These are phyloP conservation scores for Scaptomyza polygonia DNA, from an alignment of 2,888 invertebrate species.

Conservation along the genomic window DNA sequence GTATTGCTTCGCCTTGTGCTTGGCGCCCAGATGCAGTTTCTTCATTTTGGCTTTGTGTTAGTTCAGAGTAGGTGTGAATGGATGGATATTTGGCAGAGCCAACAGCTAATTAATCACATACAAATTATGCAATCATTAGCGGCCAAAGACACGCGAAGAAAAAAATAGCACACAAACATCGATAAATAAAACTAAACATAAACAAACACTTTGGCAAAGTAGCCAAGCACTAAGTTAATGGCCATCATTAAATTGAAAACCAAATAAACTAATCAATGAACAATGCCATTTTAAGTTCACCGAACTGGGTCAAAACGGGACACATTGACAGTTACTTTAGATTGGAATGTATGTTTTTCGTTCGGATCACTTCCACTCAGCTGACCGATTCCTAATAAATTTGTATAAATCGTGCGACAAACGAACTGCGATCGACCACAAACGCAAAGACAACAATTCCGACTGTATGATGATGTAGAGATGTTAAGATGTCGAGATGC, in stretches of 20 bases:
- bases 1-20: conserved; percentile 68
- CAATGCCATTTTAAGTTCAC: conserved; percentile 1
- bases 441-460: conserved; percentile 74
- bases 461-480: conserved; percentile 57
- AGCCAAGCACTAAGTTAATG: conserved; percentile 41
- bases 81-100: conserved; percentile 12
- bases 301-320: conserved; percentile 40
- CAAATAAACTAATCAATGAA: conserved; percentile 21
- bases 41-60: conserved; percentile 65
- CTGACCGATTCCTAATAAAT: not conserved
- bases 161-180: conserved; percentile 1
- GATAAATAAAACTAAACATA: conserved; percentile 48
- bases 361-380: conserved; percentile 7
- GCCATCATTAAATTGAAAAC: conserved; percentile 47
- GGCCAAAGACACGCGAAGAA: conserved; percentile 1
- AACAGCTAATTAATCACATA: conserved; percentile 40
- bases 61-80: conserved; percentile 6
- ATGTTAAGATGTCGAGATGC: conserved; percentile 34
- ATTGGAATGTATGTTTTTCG: not conserved
- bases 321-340: not conserved
- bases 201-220: conserved; percentile 67
- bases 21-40: conserved; percentile 80
- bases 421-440: conserved; percentile 68
- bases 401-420: conserved; percentile 31
- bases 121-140: conserved; percentile 71